Percentiles rank a stretch among this genome's conserved stretches.
phyloP scores from a whole-genome alignment of 2,797 vertebrate species.

The Hemibagrus guttatus region DNA sequence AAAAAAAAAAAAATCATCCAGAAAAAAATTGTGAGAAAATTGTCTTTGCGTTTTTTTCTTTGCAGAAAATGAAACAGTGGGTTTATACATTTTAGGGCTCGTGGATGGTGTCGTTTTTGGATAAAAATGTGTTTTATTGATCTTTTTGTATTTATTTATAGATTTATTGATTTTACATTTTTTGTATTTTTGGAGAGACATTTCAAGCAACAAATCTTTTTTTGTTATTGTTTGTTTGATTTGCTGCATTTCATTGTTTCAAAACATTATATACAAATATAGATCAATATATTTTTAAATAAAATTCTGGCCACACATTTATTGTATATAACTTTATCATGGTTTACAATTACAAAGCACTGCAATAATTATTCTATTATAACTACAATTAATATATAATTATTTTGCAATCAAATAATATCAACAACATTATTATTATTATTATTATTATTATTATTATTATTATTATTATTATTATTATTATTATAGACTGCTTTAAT shows the following conservation, averaged over 20 bases:
- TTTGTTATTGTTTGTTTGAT: neutral
- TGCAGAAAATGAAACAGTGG: neutral
- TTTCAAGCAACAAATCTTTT: neutral
- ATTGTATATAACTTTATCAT: neutral
- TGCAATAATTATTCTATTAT: neutral
- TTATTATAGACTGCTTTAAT: too few relatives aligned
- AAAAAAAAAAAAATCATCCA: conserved; percentile 39
- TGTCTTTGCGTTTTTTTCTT: neutral
- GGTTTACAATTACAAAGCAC: neutral
- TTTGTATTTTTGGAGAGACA: neutral
- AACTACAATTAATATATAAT: neutral
- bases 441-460: too few relatives aligned
- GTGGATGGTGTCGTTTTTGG: neutral
- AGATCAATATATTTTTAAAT: neutral
- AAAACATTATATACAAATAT: neutral
- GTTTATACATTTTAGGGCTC: neutral
- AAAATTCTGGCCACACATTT: neutral
- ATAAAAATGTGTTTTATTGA: neutral
- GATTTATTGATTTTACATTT: too few relatives aligned
- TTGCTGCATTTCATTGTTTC: neutral
- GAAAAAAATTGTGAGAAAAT: conserved; percentile 28
- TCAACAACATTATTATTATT: neutral
- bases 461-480: too few relatives aligned
- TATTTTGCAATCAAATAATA: neutral
- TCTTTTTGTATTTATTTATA: too few relatives aligned